These are phyloP conservation scores for Apantesis nais DNA, from an alignment of 2,888 invertebrate species.

Conservation along the genomic window DNA sequence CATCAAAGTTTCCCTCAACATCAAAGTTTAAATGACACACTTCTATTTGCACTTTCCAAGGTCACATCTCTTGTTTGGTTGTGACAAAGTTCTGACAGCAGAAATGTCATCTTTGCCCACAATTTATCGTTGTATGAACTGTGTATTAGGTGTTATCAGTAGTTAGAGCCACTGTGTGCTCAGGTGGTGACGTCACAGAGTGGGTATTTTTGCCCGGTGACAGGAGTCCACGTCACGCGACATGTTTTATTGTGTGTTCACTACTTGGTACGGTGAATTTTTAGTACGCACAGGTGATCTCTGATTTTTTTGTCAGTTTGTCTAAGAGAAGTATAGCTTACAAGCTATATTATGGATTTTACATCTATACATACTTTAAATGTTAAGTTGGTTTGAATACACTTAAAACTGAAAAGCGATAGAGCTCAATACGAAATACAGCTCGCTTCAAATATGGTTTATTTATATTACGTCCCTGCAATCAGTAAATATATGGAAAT, in stretches of 20 bases:
- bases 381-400: too few relatives aligned
- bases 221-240: slow-evolving; percentile 46
- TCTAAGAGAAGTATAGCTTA: too few relatives aligned
- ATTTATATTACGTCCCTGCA: too few relatives aligned
- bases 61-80: background rate
- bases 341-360: too few relatives aligned
- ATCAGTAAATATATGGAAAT: background rate
- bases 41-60: background rate
- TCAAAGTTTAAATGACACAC: background rate
- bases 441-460: too few relatives aligned
- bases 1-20: too few relatives aligned
- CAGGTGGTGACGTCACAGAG: slow-evolving; percentile 48
- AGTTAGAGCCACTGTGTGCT: slow-evolving; percentile 26
- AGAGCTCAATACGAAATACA: too few relatives aligned
- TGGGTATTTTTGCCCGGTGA: slow-evolving; percentile 53
- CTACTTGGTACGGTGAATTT: slow-evolving; percentile 17
- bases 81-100: background rate
- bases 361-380: too few relatives aligned
- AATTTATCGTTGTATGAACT: background rate
- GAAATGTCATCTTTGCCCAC: background rate
- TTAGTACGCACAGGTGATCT: slow-evolving; percentile 14
- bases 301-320: too few relatives aligned
- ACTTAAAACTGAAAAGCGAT: too few relatives aligned
- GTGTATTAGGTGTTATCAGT: background rate
- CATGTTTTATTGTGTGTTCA: slow-evolving; percentile 43